A percentile compares a stretch with the other conserved stretches of the same genome.
phyloP scores from a whole-genome alignment of 30 jellyfish, hydroid and myxozoan species.

The Hydractinia symbiolongicarpus region DNA sequence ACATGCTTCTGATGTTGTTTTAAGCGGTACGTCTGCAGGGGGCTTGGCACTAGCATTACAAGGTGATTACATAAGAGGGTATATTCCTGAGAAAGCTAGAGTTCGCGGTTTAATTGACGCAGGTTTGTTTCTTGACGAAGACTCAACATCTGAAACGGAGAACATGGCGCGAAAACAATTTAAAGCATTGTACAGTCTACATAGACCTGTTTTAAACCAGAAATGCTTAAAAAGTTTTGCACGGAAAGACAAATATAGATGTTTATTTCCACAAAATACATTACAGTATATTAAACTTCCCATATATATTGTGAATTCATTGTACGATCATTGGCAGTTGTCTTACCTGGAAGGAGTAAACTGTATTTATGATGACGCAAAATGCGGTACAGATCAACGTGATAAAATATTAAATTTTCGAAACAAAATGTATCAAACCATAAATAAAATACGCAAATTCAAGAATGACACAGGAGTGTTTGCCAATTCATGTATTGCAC shows the following conservation, averaged over 20 bases:
- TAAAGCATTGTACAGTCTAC: constrained; percentile 53
- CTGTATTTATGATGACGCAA: constrained; percentile 64
- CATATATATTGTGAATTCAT: constrained; percentile 60
- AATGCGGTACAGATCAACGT: constrained; percentile 49
- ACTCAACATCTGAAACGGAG: constrained; percentile 34
- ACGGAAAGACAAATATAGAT: constrained; percentile 28
- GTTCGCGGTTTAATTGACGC: constrained; percentile 89
- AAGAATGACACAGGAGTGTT: constrained; percentile 56
- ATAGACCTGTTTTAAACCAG: constrained; percentile 45
- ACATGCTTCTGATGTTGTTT: constrained; percentile 57
- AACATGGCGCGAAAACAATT: constrained; percentile 57
- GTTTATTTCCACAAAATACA: constrained; percentile 75
- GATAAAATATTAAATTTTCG: constrained; percentile 65
- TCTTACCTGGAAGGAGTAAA: constrained; percentile 71
- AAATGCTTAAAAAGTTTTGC: constrained; percentile 40
- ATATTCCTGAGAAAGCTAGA: constrained; percentile 55
- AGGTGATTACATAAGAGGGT: constrained; percentile 65
- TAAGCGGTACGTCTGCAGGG: constrained; percentile 98
- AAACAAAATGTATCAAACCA: constrained; percentile 44
- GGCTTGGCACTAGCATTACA: constrained; percentile 83
- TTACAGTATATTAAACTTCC: constrained; percentile 45
- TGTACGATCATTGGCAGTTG: constrained; percentile 94
- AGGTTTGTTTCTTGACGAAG: constrained; percentile 66
- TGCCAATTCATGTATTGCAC: constrained; percentile 94
- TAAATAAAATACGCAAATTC: constrained; percentile 29